Evolutionary conservation across 2,113 vertebrate species (phyloP), one percentile per base, ranked within the genome.

Genomic region (Thamnaconus septentrionalis): DNA sequence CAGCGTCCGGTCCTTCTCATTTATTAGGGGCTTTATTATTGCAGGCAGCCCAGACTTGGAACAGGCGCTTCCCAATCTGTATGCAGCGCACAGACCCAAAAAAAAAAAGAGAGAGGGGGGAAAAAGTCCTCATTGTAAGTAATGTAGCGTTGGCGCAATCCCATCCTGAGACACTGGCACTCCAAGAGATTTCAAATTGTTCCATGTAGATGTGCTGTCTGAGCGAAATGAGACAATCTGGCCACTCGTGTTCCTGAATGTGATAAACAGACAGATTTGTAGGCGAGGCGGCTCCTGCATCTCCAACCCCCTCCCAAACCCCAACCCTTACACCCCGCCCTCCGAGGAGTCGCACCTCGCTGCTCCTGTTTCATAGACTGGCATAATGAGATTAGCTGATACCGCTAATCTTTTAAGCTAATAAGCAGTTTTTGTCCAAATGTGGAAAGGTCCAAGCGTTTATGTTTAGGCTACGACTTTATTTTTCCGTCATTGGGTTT

Each of bases 11-110:
- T 31, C 67, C 73, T 69, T 82, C 83, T 85, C 66, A 75, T 87
- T 87, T 90, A 87, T 89, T 87, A 85, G 71, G 71, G 61, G 80
- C 78, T 85, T 89, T 83, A 85, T 87, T 81, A 66, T 69, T 76
- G 71, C 79, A 80, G 73, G 78, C 73, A 68, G 80, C 78, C 78
- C 72, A 70, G 76, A 7, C 5, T 48, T 64, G 66, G 68, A 60
- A 64, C 74, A 70, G 2, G 18, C 18, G 18, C 80, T 73, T 80
- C 75, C 75, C 66, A 53, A 79, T 87, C 70, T 81, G 76, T 79
- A 87, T 83, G 85, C 80, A 71, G 73, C 1, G 49, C 41, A 41
- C 82, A 80, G 80, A 86, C 81, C 18, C 18, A 31, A 31, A 31
- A 31, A 31, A 2, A 31, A 31, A 31, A 31, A 2, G 2, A 31